Evolutionary conservation across 2,888 invertebrate genomes (phyloP).

Genomic region (Xestia c-nigrum): DNA sequence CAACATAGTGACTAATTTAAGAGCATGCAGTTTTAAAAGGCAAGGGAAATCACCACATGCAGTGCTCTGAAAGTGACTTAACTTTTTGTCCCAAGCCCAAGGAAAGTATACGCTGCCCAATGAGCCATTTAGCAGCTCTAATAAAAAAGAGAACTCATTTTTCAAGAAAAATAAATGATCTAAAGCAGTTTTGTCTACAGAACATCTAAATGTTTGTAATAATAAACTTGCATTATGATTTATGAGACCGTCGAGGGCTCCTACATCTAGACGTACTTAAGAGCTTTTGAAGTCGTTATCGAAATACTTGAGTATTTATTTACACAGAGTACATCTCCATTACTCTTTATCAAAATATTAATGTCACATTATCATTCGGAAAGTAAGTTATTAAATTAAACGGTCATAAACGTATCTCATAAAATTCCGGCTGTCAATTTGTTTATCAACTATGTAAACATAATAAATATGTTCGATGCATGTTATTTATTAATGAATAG

Average conservation of each 20-base stretch:
- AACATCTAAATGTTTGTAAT: conserved; percentile 47
- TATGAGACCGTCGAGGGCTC: conserved; percentile 44
- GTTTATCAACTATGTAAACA: conserved; percentile 65
- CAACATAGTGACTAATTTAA: neutral
- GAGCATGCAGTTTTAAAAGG: neutral
- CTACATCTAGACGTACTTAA: conserved; percentile 45
- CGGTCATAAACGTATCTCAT: conserved; percentile 55
- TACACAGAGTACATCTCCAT: conserved; percentile 44
- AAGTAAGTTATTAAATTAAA: conserved; percentile 56
- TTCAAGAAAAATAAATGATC: neutral
- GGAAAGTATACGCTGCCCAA: neutral
- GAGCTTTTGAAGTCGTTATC: conserved; percentile 56
- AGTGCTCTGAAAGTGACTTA: neutral
- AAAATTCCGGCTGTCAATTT: conserved; percentile 60
- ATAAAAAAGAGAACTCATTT: conserved; percentile 1
- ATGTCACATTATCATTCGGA: conserved; percentile 41
- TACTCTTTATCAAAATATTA: conserved; percentile 54
- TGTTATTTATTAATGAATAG: conserved; percentile 72
- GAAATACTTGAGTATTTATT: conserved; percentile 48
- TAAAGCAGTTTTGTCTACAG: conserved; percentile 29
- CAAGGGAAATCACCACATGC: neutral
- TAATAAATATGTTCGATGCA: conserved; percentile 57
- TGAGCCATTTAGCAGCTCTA: neutral
- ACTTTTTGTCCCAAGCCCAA: neutral
- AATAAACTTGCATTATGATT: conserved; percentile 58